Conservation (phyloP, 2,797 vertebrate genomes). For the Sternotherus odoratus region DNA sequence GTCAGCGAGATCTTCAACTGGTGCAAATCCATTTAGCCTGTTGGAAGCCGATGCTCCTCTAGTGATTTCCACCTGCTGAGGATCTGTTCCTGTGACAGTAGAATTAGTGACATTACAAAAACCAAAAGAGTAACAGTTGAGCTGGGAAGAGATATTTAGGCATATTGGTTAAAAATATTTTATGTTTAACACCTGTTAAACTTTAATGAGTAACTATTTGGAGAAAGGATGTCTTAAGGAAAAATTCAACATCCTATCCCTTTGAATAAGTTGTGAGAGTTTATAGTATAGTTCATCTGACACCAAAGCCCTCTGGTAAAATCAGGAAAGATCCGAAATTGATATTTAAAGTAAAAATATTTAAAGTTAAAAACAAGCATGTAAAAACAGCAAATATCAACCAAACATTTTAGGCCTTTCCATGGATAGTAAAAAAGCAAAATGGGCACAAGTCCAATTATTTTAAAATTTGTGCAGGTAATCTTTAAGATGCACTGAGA, state of each 20-base stretch:
- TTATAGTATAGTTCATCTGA: not conserved
- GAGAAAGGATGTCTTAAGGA: not conserved
- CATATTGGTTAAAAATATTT: not conserved
- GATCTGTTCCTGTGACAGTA: not conserved
- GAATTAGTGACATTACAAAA: not conserved
- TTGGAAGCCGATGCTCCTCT: not conserved
- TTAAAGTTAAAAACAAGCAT: not conserved
- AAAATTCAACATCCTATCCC: not conserved
- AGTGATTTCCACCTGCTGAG: not conserved
- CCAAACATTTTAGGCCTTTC: not conserved
- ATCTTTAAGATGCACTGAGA: conserved; percentile 34
- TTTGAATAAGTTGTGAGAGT: not conserved
- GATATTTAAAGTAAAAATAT: not conserved
- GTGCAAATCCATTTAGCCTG: not conserved
- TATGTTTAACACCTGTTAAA: not conserved
- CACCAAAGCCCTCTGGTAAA: not conserved
- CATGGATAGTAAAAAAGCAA: not conserved
- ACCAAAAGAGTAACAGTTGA: not conserved
- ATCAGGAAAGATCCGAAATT: not conserved
- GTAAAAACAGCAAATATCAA: not conserved
- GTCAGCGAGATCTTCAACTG: not conserved
- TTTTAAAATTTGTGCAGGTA: conserved; percentile 50
- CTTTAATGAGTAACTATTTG: not conserved
- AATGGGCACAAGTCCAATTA: not conserved
- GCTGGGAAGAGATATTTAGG: not conserved